Evolutionary conservation across 2,888 invertebrate genomes (phyloP).

Genomic region (Eledona agricola): DNA sequence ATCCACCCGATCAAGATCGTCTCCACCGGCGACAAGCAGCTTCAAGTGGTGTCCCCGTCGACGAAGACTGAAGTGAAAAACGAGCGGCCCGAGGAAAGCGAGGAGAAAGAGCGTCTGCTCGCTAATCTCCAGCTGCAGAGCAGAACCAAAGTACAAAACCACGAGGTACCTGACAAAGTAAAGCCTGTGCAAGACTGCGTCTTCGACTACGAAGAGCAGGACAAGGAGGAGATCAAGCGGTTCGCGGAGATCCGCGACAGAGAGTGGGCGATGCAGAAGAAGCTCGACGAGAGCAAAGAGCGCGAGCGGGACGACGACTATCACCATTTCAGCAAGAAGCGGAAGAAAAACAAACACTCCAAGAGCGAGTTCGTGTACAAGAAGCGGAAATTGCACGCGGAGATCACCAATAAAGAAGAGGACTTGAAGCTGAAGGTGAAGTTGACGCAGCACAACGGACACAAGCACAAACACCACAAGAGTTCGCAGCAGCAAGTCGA

Average conservation of each 20-base stretch:
- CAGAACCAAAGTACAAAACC: conserved; percentile 50
- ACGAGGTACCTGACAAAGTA: conserved; percentile 47
- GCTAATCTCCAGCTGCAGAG: conserved; percentile 58
- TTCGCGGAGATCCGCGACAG: conserved; percentile 61
- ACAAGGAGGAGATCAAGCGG: conserved; percentile 60
- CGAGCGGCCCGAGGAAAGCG: conserved; percentile 41
- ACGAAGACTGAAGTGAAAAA: conserved; percentile 27
- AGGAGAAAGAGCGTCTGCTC: conserved; percentile 56
- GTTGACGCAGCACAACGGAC: conserved; percentile 61
- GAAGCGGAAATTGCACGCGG: conserved; percentile 67
- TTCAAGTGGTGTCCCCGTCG: conserved; percentile 53
- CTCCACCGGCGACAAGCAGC: conserved; percentile 57
- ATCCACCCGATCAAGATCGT: conserved; percentile 60
- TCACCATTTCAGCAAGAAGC: conserved; percentile 63
- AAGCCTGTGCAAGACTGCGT: conserved; percentile 49
- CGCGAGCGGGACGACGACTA: conserved; percentile 44
- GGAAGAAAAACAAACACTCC: conserved; percentile 68
- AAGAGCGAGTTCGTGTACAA: conserved; percentile 63
- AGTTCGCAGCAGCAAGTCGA: conserved; percentile 39
- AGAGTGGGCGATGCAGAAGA: conserved; percentile 61
- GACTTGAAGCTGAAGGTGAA: conserved; percentile 67
- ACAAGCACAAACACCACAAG: conserved; percentile 61
- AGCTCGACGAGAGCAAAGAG: conserved; percentile 51
- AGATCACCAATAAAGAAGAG: conserved; percentile 64
- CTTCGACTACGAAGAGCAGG: conserved; percentile 59